Conservation (phyloP, 2,113 vertebrate species). For the Myrmecophaga tridactyla region DNA sequence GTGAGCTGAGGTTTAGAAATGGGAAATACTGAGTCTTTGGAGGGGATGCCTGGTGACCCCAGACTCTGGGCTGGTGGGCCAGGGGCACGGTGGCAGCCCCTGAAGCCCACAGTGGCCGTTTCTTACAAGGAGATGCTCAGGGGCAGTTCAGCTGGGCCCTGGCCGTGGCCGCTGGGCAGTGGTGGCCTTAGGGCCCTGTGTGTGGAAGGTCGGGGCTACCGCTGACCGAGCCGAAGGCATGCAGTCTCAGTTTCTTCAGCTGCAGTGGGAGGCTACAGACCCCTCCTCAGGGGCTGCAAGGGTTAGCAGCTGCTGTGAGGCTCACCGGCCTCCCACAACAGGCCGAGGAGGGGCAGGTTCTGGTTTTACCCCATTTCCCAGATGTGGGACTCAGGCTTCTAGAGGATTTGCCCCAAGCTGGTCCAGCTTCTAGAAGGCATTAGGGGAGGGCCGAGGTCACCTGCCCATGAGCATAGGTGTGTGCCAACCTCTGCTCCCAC, state of each 20-base stretch:
- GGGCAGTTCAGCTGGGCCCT: too few species aligned
- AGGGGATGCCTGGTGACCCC: background rate
- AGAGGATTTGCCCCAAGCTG: background rate
- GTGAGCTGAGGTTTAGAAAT: background rate
- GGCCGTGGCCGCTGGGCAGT: rapidly evolving
- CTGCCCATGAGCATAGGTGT: too few species aligned
- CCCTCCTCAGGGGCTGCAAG: too few species aligned
- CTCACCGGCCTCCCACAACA: background rate
- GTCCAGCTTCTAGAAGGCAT: background rate
- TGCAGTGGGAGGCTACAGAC: too few species aligned
- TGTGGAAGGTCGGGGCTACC: too few species aligned
- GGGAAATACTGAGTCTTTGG: background rate
- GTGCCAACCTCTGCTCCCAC: too few species aligned
- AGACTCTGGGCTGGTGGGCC: too few species aligned
- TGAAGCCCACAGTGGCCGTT: background rate
- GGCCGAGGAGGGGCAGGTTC: background rate
- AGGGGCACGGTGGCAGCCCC: background rate
- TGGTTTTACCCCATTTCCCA: background rate
- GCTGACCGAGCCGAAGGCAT: too few species aligned
- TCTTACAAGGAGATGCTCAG: background rate
- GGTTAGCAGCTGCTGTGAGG: too few species aligned
- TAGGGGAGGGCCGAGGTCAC: background rate
- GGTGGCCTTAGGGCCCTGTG: too few species aligned
- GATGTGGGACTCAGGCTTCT: background rate
- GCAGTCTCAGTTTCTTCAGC: too few species aligned